Percentiles rank a stretch among this genome's conserved stretches.
phyloP scores from a whole-genome alignment of 2,113 vertebrate species.

The Neopipo cinnamomea region DNA sequence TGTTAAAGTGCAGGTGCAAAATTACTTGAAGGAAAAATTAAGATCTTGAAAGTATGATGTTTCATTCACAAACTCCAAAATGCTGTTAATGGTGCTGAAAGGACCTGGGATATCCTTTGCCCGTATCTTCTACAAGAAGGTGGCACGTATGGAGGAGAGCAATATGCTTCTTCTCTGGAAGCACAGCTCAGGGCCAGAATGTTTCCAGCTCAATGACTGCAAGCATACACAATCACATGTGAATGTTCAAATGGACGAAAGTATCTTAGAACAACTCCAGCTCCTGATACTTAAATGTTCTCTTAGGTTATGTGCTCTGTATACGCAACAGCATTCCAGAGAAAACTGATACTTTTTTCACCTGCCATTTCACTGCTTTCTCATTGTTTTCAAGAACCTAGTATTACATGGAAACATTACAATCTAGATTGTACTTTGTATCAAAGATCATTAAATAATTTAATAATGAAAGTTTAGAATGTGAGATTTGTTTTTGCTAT shows the following conservation, averaged over 20 bases:
- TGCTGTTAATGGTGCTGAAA: neutral
- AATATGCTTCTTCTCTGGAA: neutral
- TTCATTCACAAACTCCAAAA: neutral
- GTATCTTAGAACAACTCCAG: neutral
- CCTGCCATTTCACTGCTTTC: neutral
- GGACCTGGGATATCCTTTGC: neutral
- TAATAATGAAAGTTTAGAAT: neutral
- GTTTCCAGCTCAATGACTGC: neutral
- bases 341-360: fast-evolving
- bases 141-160: neutral
- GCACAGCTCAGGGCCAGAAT: neutral
- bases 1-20: neutral
- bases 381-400: neutral
- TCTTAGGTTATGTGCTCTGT: neutral
- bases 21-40: neutral
- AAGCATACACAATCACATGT: neutral
- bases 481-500: neutral
- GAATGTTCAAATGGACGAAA: neutral
- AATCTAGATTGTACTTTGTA: neutral
- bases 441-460: neutral
- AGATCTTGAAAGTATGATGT: neutral
- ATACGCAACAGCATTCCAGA: neutral
- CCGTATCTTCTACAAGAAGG: neutral
- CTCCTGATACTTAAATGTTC: neutral
- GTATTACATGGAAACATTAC: neutral